Base-by-base conservation (phyloP, 2,797 vertebrate genomes). In the Chromobotia macracanthus region DNA sequence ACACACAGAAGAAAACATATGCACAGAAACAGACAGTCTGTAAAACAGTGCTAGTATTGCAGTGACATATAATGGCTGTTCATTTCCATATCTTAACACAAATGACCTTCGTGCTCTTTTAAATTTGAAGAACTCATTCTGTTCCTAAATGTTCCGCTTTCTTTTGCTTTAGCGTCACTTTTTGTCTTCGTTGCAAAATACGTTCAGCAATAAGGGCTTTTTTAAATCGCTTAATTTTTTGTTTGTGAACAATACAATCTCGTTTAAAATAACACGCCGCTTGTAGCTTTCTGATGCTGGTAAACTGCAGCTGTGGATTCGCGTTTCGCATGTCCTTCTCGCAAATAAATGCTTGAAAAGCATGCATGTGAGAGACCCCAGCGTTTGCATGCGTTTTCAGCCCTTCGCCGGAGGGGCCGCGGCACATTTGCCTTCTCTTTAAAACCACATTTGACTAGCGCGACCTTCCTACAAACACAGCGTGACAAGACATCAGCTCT, bases 321-420 rank as follows among this genome's bases (percentile, higher is more conserved):
- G 91, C 91, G 88, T 92, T 80, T 93, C 92, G 91, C 90, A 92
- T 93, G 90, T 92, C 87, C 89, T 93, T 92, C 91, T 92, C 92
- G 90, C 75, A 75, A n/a, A 80, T 69, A 68, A 85, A 77, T 79
- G 79, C 75, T 75, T 72, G 69, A 70, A 82, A 84, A 81, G 75
- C 61, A n/a, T 63, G 68, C 77, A 11, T 25, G 50, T 25, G 77
- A 75, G 81, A 64, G 60, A 60, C 63, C 67, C 73, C 53, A 18
- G 13, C 31, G 53, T 94, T 94, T 94, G 93, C 92, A 94, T 94
- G 85, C 85, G 85, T 92, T 93, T 91, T 88, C 90, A 90, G 86
- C 77, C 85, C 84, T n/a, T 80, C 80, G 82, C 84, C 82, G 76
- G 80, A 90, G 80, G 89, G 86, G 88, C 87, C 85, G 53, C 51